Conservation (phyloP, 2,797 vertebrate genomes). For the Sebastes hubbsi region DNA sequence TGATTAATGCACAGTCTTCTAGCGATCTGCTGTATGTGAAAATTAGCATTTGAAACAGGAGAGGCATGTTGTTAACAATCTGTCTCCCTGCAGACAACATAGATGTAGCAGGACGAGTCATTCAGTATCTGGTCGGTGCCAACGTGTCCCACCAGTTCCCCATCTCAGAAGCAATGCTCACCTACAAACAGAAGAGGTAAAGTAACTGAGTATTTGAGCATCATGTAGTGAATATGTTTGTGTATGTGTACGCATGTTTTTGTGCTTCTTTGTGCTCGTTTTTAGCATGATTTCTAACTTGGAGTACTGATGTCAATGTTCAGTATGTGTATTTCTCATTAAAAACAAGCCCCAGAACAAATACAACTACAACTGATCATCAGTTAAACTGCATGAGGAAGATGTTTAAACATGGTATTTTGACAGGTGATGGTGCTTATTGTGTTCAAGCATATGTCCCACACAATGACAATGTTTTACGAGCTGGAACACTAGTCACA, state of each 20-base stretch:
- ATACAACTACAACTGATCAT: background rate
- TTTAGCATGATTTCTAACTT: constrained; percentile 19
- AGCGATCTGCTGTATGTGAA: background rate
- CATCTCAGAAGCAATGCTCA: constrained; percentile 89
- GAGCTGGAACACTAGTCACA: too few species aligned
- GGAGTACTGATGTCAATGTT: constrained; percentile 3
- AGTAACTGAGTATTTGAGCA: background rate
- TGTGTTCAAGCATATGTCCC: constrained; percentile 18
- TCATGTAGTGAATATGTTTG: constrained; percentile 8
- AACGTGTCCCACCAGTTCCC: constrained; percentile 86
- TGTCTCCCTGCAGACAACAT: constrained; percentile 78
- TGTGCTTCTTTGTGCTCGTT: constrained; percentile 12
- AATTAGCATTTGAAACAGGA: constrained; percentile 19
- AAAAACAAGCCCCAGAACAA: background rate
- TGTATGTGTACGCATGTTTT: constrained; percentile 28
- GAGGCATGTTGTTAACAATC: constrained; percentile 13
- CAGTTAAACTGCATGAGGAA: constrained; percentile 20
- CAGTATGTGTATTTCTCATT: background rate
- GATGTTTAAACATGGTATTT: background rate
- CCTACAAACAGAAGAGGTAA: constrained; percentile 90
- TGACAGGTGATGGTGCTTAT: constrained; percentile 6
- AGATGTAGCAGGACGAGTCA: constrained; percentile 83
- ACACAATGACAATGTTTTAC: constrained; percentile 15
- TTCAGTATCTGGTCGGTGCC: constrained; percentile 85
- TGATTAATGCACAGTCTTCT: constrained; percentile 40